Evolutionary conservation across 2,888 invertebrate species (phyloP).

Genomic region (Callosobruchus maculatus): DNA sequence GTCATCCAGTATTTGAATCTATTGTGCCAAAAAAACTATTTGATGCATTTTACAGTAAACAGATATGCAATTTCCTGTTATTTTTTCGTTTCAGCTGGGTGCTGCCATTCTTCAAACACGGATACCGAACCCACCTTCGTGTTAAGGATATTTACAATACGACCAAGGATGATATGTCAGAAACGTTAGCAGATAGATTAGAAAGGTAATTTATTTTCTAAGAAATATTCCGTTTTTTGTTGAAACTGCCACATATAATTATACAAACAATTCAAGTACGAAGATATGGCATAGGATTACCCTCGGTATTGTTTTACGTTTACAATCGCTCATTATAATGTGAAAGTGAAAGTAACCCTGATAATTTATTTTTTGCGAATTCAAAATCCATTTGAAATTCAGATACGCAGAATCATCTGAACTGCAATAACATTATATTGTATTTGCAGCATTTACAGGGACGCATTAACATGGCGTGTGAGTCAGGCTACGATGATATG

Average conservation of each 20-base stretch:
- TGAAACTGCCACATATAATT: neutral
- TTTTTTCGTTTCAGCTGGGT: slow-evolving; percentile 59
- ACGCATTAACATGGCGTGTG: too few species aligned
- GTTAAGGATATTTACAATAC: slow-evolving; percentile 63
- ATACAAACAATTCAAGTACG: neutral
- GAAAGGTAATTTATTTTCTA: slow-evolving; percentile 48
- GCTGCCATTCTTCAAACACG: slow-evolving; percentile 59
- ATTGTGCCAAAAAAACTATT: too few species aligned
- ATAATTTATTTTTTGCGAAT: too few species aligned
- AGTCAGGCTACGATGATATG: too few species aligned
- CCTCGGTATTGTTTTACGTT: neutral
- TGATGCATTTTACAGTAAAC: too few species aligned
- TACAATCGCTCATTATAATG: neutral
- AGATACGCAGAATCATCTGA: too few species aligned
- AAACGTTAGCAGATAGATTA: slow-evolving; percentile 60
- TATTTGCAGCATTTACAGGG: too few species aligned
- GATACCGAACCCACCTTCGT: slow-evolving; percentile 59
- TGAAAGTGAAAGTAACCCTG: neutral
- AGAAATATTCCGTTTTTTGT: neutral
- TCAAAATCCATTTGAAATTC: too few species aligned
- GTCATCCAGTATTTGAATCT: too few species aligned
- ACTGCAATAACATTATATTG: too few species aligned
- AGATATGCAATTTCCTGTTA: neutral
- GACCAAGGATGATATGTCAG: slow-evolving; percentile 58
- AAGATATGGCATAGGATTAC: neutral